A percentile compares a stretch with the other conserved stretches of the same genome.
These are phyloP conservation scores for Lepisosteus osseus DNA, from an alignment of 2,113 vertebrate genomes.

Conservation along the genomic window DNA sequence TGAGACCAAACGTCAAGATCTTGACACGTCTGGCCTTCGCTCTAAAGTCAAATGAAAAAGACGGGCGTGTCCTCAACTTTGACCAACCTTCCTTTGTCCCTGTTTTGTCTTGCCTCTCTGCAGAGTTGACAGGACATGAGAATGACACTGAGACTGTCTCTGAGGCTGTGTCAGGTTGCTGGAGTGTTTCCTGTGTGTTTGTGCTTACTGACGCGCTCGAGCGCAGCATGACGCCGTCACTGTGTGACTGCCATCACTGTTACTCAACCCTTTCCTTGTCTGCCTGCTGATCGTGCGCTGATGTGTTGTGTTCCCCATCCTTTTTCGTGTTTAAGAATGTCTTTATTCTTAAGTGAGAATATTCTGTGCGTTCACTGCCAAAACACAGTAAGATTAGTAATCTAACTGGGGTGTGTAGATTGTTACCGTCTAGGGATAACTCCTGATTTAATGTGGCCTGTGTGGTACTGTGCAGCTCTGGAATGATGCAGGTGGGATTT, in stretches of 20 bases:
- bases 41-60: constrained; percentile 14
- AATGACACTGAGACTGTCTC: constrained; percentile 91
- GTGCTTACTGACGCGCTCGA: not conserved
- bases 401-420: too few species aligned
- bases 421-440: too few species aligned
- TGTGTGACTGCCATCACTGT: constrained; percentile 32
- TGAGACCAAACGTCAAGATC: too few species aligned
- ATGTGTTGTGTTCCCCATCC: not conserved
- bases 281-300: not conserved
- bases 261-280: not conserved
- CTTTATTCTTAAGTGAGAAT: not conserved
- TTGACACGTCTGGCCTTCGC: too few species aligned
- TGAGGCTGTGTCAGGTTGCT: constrained; percentile 88
- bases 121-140: constrained; percentile 93
- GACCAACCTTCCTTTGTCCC: constrained; percentile 62
- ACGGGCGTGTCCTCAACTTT: constrained; percentile 39
- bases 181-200: constrained; percentile 57
- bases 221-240: constrained; percentile 58
- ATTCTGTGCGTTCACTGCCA: too few species aligned
- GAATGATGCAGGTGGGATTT: too few species aligned
- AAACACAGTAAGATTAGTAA: too few species aligned
- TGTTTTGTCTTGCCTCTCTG: constrained; percentile 77
- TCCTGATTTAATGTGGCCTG: too few species aligned
- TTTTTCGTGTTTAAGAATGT: not conserved
- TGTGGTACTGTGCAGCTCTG: too few species aligned